A percentile compares a stretch with the other conserved stretches of the same genome.
phyloP scores from a whole-genome alignment of 2,888 invertebrate species.

The Itoplectis maculator region DNA sequence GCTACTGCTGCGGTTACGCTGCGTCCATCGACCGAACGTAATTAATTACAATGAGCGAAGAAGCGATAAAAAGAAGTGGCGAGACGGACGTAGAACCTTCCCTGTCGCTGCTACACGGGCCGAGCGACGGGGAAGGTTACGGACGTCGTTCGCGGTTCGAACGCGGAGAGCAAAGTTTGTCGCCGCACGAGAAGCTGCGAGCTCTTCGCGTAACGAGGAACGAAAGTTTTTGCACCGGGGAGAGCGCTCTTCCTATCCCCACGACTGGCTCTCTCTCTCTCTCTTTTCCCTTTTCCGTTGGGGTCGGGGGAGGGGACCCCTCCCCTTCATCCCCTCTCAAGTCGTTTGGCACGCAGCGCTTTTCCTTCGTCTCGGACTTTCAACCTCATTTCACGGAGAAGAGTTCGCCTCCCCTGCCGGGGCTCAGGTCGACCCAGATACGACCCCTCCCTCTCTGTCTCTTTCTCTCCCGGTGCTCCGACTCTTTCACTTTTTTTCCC shows the following conservation, averaged over 20 bases:
- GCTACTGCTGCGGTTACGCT: neutral
- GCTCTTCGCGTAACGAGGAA: slow-evolving; percentile 67
- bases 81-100: slow-evolving; percentile 4
- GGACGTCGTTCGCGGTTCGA: neutral
- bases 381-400: slow-evolving; percentile 43
- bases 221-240: slow-evolving; percentile 62
- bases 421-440: slow-evolving; percentile 53
- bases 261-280: neutral
- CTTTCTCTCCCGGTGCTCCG: slow-evolving; percentile 12
- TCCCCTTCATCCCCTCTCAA: slow-evolving; percentile 25
- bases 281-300: slow-evolving; percentile 21
- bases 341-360: slow-evolving; percentile 25
- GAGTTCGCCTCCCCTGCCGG: slow-evolving; percentile 36
- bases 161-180: slow-evolving; percentile 44
- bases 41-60: slow-evolving; percentile 40
- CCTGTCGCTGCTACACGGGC: too few relatives aligned
- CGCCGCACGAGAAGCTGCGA: slow-evolving; percentile 41
- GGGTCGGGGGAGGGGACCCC: too few relatives aligned
- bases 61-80: slow-evolving; percentile 24
- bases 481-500: slow-evolving; percentile 7
- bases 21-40: slow-evolving; percentile 27
- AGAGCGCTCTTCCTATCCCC: neutral
- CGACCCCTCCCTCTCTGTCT: neutral
- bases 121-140: neutral
- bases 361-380: slow-evolving; percentile 58